These are phyloP conservation scores for Limonius californicus DNA, from an alignment of 1,140 invertebrate species.

Conservation along the genomic window DNA sequence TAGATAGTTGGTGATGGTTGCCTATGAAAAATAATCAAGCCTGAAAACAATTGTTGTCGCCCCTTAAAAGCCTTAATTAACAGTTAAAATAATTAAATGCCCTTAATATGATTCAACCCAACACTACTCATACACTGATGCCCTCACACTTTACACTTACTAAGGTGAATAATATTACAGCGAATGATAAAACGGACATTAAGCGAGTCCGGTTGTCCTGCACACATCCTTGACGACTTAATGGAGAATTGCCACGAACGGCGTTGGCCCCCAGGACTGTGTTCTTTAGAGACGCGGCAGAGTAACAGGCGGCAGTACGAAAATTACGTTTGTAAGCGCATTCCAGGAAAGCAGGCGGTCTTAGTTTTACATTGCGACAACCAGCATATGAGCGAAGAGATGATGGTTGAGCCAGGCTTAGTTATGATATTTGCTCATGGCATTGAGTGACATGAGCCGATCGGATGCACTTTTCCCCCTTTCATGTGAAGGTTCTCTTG, in stretches of 20 bases:
- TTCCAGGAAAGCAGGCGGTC: conserved; percentile 93
- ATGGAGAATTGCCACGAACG: conserved; percentile 97
- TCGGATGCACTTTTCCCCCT: no score
- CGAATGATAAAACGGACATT: conserved; percentile 88
- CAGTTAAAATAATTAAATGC: no score
- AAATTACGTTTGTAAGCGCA: conserved; percentile 89
- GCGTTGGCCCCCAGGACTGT: conserved; percentile 88
- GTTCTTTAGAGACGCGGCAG: conserved; percentile 88
- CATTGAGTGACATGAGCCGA: conserved; percentile 64
- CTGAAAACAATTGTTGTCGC: no score
- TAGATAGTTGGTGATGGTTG: no score
- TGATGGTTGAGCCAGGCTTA: conserved; percentile 94
- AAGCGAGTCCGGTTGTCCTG: conserved; percentile 87
- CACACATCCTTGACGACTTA: conserved; percentile 87
- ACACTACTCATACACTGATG: no score
- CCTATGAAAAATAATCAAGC: no score
- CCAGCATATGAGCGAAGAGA: conserved; percentile 88
- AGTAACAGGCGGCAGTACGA: conserved; percentile 90
- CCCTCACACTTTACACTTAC: no score
- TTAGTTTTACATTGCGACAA: conserved; percentile 93
- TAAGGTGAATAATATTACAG: conserved; percentile 56
- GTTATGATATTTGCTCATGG: conserved; percentile 99
- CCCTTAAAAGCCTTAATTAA: no score
- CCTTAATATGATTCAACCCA: no score
- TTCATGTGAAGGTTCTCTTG: no score